These are phyloP conservation scores for Acanthococcus lagerstroemiae DNA, from an alignment of 2,888 invertebrate species.

Conservation along the genomic window DNA sequence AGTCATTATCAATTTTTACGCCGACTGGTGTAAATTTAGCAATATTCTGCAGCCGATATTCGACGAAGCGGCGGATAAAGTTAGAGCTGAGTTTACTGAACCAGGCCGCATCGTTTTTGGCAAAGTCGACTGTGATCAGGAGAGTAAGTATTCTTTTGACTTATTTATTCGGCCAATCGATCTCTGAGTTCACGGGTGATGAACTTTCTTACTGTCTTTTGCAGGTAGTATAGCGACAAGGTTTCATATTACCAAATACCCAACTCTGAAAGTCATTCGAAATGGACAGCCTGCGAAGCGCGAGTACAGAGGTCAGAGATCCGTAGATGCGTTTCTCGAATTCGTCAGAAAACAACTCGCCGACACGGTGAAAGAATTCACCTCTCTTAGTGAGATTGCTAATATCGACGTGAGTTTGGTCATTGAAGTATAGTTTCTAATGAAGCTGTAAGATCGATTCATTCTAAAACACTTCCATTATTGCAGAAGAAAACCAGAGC, in stretches of 20 bases:
- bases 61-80: conserved; percentile 85
- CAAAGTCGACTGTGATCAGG: conserved; percentile 93
- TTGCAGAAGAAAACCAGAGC: conserved; percentile 54
- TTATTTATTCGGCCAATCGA: background rate
- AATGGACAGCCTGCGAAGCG: conserved; percentile 83
- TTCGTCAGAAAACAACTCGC: conserved; percentile 83
- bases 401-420: conserved; percentile 51
- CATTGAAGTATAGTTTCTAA: too few relatives aligned
- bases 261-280: conserved; percentile 87
- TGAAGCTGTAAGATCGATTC: too few relatives aligned
- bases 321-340: conserved; percentile 77
- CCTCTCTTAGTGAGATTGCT: conserved; percentile 58
- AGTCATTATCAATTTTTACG: conserved; percentile 97
- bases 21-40: conserved; percentile 99
- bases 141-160: conserved; percentile 47
- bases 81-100: conserved; percentile 61
- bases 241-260: conserved; percentile 96
- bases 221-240: conserved; percentile 66
- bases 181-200: too few relatives aligned
- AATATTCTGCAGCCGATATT: conserved; percentile 93
- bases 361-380: conserved; percentile 72
- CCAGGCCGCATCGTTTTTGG: conserved; percentile 79
- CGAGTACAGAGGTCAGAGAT: conserved; percentile 79
- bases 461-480: too few relatives aligned
- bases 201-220: background rate